A percentile compares a stretch with the other conserved stretches of the same genome.
Evolutionary conservation across 2,113 vertebrate species (phyloP).

Genomic region (Rattus norvegicus): GRCr8 NC_086022.1:110881001-110881500

Average conservation of each 20-base stretch:
- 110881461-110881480: slow-evolving; percentile 18
- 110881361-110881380: slow-evolving; percentile 29
- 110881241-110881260: neutral
- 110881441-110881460: slow-evolving; percentile 24
- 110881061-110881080: neutral
- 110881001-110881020: neutral
- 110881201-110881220: neutral
- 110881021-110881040: neutral
- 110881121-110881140: neutral
- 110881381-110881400: neutral
- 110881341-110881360: slow-evolving; percentile 27
- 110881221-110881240: neutral
- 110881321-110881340: slow-evolving; percentile 15
- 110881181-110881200: neutral
- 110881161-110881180: neutral
- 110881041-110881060: neutral
- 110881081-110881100: neutral
- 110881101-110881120: neutral
- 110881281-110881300: neutral
- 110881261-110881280: neutral
- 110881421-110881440: slow-evolving; percentile 16
- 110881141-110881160: neutral
- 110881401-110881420: slow-evolving; percentile 22
- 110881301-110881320: neutral
- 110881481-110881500: neutral